phyloP scores from a whole-genome alignment of 2,888 invertebrate genomes.

The Dryobota labecula region DNA sequence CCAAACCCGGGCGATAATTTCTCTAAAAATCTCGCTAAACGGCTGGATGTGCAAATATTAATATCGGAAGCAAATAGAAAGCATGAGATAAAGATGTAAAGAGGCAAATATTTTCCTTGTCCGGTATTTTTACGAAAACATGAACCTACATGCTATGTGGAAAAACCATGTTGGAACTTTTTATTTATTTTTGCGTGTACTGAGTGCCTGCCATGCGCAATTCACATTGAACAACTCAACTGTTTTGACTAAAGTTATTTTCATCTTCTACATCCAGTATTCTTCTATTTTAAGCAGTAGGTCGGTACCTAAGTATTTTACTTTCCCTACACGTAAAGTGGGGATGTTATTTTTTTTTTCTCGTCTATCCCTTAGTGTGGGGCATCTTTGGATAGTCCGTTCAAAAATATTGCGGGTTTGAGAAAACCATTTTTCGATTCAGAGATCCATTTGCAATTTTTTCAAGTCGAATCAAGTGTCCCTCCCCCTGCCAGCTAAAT shows the following conservation, averaged over 20 bases:
- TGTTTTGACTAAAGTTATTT: not conserved
- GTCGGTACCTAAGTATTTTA: too few species aligned
- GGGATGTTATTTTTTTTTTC: too few species aligned
- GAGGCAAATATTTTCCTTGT: conserved; percentile 35
- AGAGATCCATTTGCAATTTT: too few species aligned
- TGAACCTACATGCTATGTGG: not conserved
- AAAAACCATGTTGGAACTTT: conserved; percentile 21
- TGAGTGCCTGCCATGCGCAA: too few species aligned
- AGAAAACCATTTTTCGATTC: too few species aligned
- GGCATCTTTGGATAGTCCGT: too few species aligned
- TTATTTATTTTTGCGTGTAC: conserved; percentile 22
- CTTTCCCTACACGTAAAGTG: too few species aligned
- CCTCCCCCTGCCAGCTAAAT: too few species aligned
- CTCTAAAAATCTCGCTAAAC: conserved; percentile 67
- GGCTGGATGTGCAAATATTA: conserved; percentile 61
- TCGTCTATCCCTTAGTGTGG: too few species aligned
- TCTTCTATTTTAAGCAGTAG: not conserved
- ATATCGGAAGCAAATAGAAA: conserved; percentile 75
- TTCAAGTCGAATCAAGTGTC: too few species aligned
- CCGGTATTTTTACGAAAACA: conserved; percentile 35
- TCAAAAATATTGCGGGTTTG: too few species aligned
- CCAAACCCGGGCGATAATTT: conserved; percentile 60
- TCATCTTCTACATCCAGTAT: not conserved
- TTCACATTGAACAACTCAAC: not conserved
- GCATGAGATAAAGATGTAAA: conserved; percentile 67